These are phyloP conservation scores for Pocillopora grandis DNA, from an alignment of 92 coral and sea anemone genomes.

Conservation along the genomic window DNA sequence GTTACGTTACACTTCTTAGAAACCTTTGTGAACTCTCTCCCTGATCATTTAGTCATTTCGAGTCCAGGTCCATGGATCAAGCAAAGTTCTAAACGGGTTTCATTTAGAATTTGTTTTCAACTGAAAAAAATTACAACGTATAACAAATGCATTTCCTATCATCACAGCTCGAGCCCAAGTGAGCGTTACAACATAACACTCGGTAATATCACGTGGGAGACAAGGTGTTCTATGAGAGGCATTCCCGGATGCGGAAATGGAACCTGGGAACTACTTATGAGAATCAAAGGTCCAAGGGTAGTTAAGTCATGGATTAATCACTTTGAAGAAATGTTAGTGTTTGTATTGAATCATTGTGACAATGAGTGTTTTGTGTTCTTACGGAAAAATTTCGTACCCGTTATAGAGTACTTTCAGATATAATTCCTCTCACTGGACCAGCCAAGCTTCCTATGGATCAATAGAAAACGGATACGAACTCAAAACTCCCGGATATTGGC, in stretches of 20 bases:
- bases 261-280: conserved; percentile 3
- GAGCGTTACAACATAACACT: background rate
- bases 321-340: background rate
- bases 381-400: background rate
- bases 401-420: background rate
- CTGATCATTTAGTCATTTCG: too few relatives aligned
- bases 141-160: too few relatives aligned
- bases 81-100: too few relatives aligned
- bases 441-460: background rate
- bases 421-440: background rate
- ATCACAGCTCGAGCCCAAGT: background rate
- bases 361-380: too few relatives aligned
- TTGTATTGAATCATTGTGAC: too few relatives aligned
- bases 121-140: too few relatives aligned
- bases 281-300: conserved; percentile 3
- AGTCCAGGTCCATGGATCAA: too few relatives aligned
- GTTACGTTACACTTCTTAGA: too few relatives aligned
- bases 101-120: too few relatives aligned
- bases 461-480: background rate
- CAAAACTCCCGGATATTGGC: conserved; percentile 24
- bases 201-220: conserved; percentile 7
- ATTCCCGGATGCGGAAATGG: background rate
- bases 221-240: background rate
- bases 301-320: too few relatives aligned
- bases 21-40: too few relatives aligned